Evolutionary conservation across 2,797 vertebrate genomes (phyloP), one percentile per base, ranked within the genome.

Genomic region (Sebastes diaconus): DNA sequence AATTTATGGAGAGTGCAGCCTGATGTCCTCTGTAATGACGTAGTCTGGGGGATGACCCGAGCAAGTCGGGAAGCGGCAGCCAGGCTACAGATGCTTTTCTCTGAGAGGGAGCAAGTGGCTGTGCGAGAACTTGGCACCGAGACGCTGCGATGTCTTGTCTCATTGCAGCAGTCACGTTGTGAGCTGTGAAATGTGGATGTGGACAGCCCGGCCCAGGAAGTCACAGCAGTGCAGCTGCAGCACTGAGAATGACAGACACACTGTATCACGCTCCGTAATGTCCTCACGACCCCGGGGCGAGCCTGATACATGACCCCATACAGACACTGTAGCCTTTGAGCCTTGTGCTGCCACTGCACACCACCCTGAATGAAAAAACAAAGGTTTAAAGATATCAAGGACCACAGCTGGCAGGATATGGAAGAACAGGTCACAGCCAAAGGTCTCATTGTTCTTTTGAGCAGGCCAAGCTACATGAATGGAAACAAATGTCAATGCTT

Each of bases 1-100:
- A 93, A 95, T 95, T 95, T 91, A 93, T 94, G 87, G 90, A 91
- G 83, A 87, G 92, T 94, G 88, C 91, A 86, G 84, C 88, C 88
- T 90, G 87, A 94, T 92, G 92, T 93, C 92, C 91, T 92, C 91
- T 89, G 81, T 90, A 88, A 93, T 94, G 92, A 94, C 91, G 93
- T 90, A 89, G 91, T 88, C 92, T 79, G 85, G 90, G 93, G 93
- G 93, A 87, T 90, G 91, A 93, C 93, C 92, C 70, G 55, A 73
- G 92, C 83, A 54, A 87, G 87, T 81, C 74, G 65, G 81, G 75
- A 80, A 90, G 88, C 36, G 29, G 78, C 83, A 86, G 90, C 87
- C 87, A 88, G 90, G 89, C 89, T 93, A 91, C 90, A 89, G 92
- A 92, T 90, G 90, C 89, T 85, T 84, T 77, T 83, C 86, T 88